phyloP scores from a whole-genome alignment of 2,888 invertebrate genomes.

The Pollenia griseotomentosa region DNA sequence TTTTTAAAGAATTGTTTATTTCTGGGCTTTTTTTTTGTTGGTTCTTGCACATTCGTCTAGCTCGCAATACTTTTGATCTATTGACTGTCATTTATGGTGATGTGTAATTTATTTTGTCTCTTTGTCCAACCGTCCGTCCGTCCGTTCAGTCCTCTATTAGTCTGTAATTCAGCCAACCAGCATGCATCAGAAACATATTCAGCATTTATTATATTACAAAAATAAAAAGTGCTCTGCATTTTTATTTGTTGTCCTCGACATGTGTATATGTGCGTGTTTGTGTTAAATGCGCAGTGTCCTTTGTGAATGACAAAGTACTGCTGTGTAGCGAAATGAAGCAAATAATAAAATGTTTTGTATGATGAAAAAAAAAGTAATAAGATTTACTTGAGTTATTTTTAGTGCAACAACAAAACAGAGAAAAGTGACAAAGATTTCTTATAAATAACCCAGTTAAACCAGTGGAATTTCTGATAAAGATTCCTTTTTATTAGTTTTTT shows the following conservation, averaged over 20 bases:
- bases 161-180: constrained; percentile 20
- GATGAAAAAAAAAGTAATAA: constrained; percentile 34
- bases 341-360: constrained; percentile 47
- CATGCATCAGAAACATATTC: constrained; percentile 15
- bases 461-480: constrained; percentile 57
- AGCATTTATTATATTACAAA: constrained; percentile 29
- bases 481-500: constrained; percentile 32
- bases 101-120: constrained; percentile 70
- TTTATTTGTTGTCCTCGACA: constrained; percentile 36
- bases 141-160: constrained; percentile 26
- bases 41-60: constrained; percentile 15
- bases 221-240: constrained; percentile 31
- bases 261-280: neutral
- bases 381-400: constrained; percentile 65
- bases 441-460: constrained; percentile 62
- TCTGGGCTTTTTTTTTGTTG: neutral
- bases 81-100: constrained; percentile 72
- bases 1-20: constrained; percentile 36
- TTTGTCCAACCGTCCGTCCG: constrained; percentile 32
- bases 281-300: constrained; percentile 47
- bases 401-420: constrained; percentile 8
- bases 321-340: constrained; percentile 30
- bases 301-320: constrained; percentile 67
- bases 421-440: constrained; percentile 48
- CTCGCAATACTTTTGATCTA: constrained; percentile 61